Conservation (phyloP, 2,797 vertebrate species). For the Tiaroga cobitis region DNA sequence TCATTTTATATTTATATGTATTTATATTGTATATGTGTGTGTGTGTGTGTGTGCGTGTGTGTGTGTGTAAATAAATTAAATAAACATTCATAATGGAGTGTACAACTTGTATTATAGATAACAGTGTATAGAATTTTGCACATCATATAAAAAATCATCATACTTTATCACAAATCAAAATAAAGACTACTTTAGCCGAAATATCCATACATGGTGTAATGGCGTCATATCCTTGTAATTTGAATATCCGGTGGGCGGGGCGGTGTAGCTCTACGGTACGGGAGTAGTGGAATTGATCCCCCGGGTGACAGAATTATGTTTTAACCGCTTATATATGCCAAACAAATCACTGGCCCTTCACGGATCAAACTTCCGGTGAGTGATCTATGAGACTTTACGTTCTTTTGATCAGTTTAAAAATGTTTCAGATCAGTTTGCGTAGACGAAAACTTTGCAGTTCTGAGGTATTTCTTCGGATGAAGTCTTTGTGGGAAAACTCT, state of each 20-base stretch:
- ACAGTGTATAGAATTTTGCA: background rate
- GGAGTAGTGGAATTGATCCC: conserved; percentile 41
- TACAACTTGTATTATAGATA: background rate
- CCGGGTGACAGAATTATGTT: conserved; percentile 20
- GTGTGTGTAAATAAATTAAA: no score
- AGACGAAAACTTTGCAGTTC: background rate
- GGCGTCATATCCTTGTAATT: conserved; percentile 50
- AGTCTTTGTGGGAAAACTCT: conserved; percentile 51
- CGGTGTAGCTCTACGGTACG: conserved; percentile 8
- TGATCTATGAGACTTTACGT: background rate
- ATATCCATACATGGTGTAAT: background rate
- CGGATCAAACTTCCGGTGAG: conserved; percentile 9
- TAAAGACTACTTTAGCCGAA: background rate
- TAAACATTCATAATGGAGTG: no score
- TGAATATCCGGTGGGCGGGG: conserved; percentile 42
- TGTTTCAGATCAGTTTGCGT: background rate
- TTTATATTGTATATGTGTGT: no score
- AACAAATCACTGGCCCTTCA: background rate
- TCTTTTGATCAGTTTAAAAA: background rate
- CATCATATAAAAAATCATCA: background rate
- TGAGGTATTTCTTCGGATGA: conserved; percentile 14
- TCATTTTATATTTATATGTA: no score
- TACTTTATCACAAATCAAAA: background rate
- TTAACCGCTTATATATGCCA: background rate
- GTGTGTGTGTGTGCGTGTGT: no score